Evolutionary conservation across 2,888 invertebrate species (phyloP).

Genomic region (Hipparchia sbordonii): DNA sequence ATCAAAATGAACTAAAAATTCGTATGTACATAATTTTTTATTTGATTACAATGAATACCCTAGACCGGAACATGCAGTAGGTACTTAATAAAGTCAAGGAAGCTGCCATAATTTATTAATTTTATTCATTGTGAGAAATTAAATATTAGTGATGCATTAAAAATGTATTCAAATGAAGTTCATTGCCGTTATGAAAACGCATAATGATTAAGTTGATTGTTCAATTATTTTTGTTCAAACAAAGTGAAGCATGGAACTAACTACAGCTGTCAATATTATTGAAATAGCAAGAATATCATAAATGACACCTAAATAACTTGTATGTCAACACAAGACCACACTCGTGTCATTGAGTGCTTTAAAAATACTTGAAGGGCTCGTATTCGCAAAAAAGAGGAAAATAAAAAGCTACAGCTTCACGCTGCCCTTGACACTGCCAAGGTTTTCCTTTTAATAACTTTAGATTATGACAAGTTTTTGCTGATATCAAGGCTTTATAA

Average conservation of each 20-base stretch:
- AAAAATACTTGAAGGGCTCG: slow-evolving; percentile 13
- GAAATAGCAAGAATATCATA: background rate
- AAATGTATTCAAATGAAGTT: slow-evolving; percentile 6
- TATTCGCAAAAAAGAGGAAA: slow-evolving; percentile 7
- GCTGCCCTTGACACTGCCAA: slow-evolving; percentile 14
- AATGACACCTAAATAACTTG: background rate
- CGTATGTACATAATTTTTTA: background rate
- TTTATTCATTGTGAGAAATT: background rate
- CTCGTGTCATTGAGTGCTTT: slow-evolving; percentile 14
- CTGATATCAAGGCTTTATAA: too few relatives aligned
- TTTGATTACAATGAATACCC: background rate
- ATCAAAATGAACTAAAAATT: too few relatives aligned
- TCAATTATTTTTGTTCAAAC: too few relatives aligned
- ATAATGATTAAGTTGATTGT: too few relatives aligned
- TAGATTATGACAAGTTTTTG: background rate
- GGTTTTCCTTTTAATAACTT: background rate
- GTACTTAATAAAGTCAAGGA: slow-evolving; percentile 5
- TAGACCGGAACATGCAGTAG: background rate
- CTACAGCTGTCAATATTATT: background rate
- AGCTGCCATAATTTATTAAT: background rate
- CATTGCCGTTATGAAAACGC: slow-evolving; percentile 4
- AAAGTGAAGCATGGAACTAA: background rate
- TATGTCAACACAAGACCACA: slow-evolving; percentile 7
- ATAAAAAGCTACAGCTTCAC: slow-evolving; percentile 3
- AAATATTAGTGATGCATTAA: background rate